phyloP scores from a whole-genome alignment of 1,140 invertebrate species.

The Neodiprion virginianus region DNA sequence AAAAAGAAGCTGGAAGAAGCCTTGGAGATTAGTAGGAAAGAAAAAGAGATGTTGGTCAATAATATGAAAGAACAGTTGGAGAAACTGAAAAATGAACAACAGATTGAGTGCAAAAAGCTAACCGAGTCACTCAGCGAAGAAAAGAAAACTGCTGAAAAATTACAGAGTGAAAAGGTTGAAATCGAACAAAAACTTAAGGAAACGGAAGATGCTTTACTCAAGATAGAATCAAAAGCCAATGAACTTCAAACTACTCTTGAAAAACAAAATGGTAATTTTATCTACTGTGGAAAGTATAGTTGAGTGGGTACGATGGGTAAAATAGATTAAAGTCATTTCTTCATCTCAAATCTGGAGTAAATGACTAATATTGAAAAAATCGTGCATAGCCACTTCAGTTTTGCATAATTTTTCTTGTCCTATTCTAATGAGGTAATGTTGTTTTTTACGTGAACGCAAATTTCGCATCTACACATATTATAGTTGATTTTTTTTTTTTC shows the following conservation, averaged over 20 bases:
- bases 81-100: constrained; percentile 52
- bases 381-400: too few relatives aligned
- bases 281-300: background rate
- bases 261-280: constrained; percentile 16
- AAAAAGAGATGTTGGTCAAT: constrained; percentile 58
- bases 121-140: constrained; percentile 55
- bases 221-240: constrained; percentile 52
- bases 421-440: too few relatives aligned
- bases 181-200: constrained; percentile 55
- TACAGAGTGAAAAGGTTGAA: constrained; percentile 52
- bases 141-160: constrained; percentile 60
- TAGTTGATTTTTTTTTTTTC: background rate
- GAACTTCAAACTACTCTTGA: constrained; percentile 33
- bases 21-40: constrained; percentile 56
- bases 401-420: too few relatives aligned
- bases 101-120: constrained; percentile 48
- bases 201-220: constrained; percentile 58
- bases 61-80: constrained; percentile 58
- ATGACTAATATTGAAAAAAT: too few relatives aligned
- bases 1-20: constrained; percentile 60
- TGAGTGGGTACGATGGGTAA: background rate
- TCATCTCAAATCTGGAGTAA: too few relatives aligned
- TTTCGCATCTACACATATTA: too few relatives aligned
- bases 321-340: too few relatives aligned
- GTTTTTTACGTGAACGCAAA: too few relatives aligned